Percentiles rank a stretch among this genome's conserved stretches.
Evolutionary conservation across 2,888 invertebrate genomes (phyloP).

Genomic region (Diarsia dahlii): DNA sequence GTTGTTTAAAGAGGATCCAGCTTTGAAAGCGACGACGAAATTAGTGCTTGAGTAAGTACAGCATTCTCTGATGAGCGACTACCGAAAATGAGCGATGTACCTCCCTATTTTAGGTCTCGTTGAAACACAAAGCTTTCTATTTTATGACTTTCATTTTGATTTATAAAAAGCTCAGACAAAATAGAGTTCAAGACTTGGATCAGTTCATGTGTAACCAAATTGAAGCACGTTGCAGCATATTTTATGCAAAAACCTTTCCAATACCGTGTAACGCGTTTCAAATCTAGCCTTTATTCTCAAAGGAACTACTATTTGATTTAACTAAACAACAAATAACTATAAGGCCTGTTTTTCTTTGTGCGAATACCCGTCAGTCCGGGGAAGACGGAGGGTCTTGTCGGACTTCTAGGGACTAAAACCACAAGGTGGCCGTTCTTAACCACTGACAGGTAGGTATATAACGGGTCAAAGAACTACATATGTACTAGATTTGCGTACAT

Average conservation of each 20-base stretch:
- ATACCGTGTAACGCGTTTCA: neutral
- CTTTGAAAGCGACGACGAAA: slow-evolving; percentile 45
- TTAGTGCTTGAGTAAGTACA: slow-evolving; percentile 43
- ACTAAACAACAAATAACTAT: slow-evolving; percentile 10
- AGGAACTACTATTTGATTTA: neutral
- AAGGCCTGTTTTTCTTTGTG: slow-evolving; percentile 13
- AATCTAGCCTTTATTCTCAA: neutral
- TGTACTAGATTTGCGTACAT: slow-evolving; percentile 6
- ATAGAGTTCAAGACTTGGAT: slow-evolving; percentile 26
- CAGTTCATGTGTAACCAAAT: slow-evolving; percentile 37
- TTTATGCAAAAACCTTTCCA: slow-evolving; percentile 33
- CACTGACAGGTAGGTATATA: slow-evolving; percentile 14
- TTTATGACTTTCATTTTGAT: neutral
- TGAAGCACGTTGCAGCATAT: slow-evolving; percentile 28
- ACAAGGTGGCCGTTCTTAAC: slow-evolving; percentile 18
- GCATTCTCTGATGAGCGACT: slow-evolving; percentile 48
- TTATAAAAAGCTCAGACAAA: slow-evolving; percentile 9
- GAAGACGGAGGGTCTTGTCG: slow-evolving; percentile 1
- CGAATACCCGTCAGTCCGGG: neutral
- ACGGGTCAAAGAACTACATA: slow-evolving; percentile 1
- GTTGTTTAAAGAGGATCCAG: slow-evolving; percentile 48
- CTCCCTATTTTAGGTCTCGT: neutral
- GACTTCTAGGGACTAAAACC: slow-evolving; percentile 7
- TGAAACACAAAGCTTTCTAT: neutral
- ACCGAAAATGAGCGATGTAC: slow-evolving; percentile 16